Conservation (phyloP, 2,797 vertebrate genomes). For the Acipenser transmontanus region DNA sequence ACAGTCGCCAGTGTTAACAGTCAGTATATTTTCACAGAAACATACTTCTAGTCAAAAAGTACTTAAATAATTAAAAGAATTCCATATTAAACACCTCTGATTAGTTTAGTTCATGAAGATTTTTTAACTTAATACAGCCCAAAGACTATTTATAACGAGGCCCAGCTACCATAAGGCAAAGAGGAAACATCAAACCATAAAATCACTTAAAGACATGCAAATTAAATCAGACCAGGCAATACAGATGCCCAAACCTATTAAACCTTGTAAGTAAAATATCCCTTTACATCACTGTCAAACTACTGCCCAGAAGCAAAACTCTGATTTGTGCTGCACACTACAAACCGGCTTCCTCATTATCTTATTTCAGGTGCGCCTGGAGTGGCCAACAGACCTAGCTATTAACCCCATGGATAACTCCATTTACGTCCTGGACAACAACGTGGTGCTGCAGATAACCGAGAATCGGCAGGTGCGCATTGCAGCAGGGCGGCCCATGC, state of each 20-base stretch:
- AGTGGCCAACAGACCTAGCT: slow-evolving; percentile 93
- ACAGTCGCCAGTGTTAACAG: too few relatives aligned
- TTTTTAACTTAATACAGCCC: slow-evolving; percentile 31
- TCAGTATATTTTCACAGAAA: too few relatives aligned
- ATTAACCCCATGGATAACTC: slow-evolving; percentile 98
- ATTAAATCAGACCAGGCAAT: background rate
- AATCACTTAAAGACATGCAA: background rate
- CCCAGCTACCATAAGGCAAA: slow-evolving; percentile 33
- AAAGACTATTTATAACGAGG: slow-evolving; percentile 25
- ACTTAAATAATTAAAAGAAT: too few relatives aligned
- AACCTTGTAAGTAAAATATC: too few relatives aligned
- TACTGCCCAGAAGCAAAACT: too few relatives aligned
- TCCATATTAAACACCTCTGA: too few relatives aligned
- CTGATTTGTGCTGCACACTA: too few relatives aligned
- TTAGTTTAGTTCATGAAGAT: slow-evolving; percentile 42
- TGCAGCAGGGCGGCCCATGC: slow-evolving; percentile 83
- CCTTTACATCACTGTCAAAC: too few relatives aligned
- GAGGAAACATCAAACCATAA: slow-evolving; percentile 1
- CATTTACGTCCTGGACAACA: slow-evolving; percentile 90
- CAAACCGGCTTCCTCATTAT: too few relatives aligned
- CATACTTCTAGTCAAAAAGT: too few relatives aligned
- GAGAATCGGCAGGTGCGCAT: slow-evolving; percentile 92
- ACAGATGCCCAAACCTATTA: too few relatives aligned
- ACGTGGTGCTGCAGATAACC: slow-evolving; percentile 88
- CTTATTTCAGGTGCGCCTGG: slow-evolving; percentile 78